Percentiles rank a stretch among this genome's conserved stretches.
Evolutionary conservation across 1,140 invertebrate genomes (phyloP).

Genomic region (Drosophila baimaii): DNA sequence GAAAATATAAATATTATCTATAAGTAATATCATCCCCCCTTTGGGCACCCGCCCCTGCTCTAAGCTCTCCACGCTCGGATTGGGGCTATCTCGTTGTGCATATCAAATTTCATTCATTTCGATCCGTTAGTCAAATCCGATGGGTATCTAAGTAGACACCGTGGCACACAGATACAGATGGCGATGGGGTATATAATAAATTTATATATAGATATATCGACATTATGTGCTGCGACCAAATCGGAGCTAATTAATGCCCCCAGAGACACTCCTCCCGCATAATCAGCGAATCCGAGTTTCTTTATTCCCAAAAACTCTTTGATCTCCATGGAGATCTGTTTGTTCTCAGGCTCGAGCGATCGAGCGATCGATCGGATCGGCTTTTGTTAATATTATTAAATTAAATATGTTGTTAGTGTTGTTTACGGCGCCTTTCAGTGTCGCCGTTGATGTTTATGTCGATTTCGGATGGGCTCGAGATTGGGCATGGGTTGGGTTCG

Average conservation of each 20-base stretch:
- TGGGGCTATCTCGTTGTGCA: slow-evolving; percentile 74
- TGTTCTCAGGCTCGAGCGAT: slow-evolving; percentile 72
- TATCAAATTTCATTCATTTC: slow-evolving; percentile 81
- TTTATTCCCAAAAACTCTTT: slow-evolving; percentile 36
- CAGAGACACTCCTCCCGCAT: slow-evolving; percentile 80
- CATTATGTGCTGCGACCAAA: slow-evolving; percentile 65
- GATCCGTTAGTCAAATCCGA: slow-evolving; percentile 69
- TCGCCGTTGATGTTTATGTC: slow-evolving; percentile 43
- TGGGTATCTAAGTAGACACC: slow-evolving; percentile 49
- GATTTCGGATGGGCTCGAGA: slow-evolving; percentile 13
- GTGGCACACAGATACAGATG: slow-evolving; percentile 36
- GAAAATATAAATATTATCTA: not conserved
- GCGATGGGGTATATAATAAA: slow-evolving; percentile 31
- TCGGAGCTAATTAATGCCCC: slow-evolving; percentile 79
- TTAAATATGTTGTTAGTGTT: slow-evolving; percentile 78
- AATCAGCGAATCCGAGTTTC: slow-evolving; percentile 57
- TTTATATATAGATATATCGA: slow-evolving; percentile 56
- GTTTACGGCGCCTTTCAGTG: slow-evolving; percentile 63
- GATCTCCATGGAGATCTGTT: slow-evolving; percentile 54
- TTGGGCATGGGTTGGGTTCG: slow-evolving; percentile 23
- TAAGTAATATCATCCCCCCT: not conserved
- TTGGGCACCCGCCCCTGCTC: slow-evolving; percentile 22
- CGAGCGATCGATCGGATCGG: slow-evolving; percentile 32
- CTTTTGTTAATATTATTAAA: slow-evolving; percentile 83
- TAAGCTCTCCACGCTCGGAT: slow-evolving; percentile 33